Percentiles rank a stretch among this genome's conserved stretches.
phyloP scores from a whole-genome alignment of 2,113 vertebrate species.

The Crotophaga sulcirostris region DNA sequence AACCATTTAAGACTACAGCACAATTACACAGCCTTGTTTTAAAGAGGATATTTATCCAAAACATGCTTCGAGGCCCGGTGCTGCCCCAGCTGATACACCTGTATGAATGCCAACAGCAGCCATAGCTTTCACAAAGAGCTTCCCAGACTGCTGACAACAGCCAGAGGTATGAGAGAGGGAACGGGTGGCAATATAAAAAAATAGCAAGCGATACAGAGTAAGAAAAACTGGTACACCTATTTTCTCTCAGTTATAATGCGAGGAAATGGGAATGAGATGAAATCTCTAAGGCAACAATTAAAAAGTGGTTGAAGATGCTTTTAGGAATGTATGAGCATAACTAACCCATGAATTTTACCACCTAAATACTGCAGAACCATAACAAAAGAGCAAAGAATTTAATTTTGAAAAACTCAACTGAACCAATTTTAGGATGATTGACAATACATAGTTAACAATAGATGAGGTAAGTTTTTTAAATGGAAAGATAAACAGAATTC shows the following conservation, averaged over 20 bases:
- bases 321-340: neutral
- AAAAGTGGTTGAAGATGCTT: neutral
- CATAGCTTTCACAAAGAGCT: neutral
- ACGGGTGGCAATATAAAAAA: neutral
- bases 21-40: neutral
- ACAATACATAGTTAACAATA: neutral
- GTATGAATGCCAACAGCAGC: neutral
- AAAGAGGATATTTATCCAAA: neutral
- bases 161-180: neutral
- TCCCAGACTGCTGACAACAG: neutral
- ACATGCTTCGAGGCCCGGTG: neutral
- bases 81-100: neutral
- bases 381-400: neutral
- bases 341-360: neutral
- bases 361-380: neutral
- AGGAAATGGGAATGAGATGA: neutral
- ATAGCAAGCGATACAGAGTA: neutral
- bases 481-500: neutral
- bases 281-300: neutral
- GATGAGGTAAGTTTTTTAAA: neutral
- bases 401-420: neutral
- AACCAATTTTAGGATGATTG: neutral
- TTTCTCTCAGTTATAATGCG: neutral
- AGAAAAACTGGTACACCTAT: neutral
- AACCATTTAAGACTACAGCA: neutral